Conservation (phyloP, 1,140 invertebrate species). For the Drosophila parvula region DNA sequence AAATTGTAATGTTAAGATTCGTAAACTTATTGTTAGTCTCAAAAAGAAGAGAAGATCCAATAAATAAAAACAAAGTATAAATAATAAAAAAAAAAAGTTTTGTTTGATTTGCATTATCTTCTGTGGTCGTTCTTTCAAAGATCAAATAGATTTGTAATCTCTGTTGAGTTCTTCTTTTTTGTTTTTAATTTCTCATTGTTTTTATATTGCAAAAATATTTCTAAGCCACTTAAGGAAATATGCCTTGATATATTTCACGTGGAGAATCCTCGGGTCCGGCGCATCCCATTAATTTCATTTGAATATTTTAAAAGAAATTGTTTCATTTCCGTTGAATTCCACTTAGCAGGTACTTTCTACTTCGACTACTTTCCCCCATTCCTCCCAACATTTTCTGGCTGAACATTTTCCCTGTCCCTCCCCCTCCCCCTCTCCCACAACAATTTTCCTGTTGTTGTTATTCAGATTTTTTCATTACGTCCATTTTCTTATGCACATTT, state of each 20-base stretch:
- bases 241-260: not conserved
- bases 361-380: not conserved
- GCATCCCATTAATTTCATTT: constrained; percentile 15
- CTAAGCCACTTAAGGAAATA: not conserved
- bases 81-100: no score
- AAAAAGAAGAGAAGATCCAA: no score
- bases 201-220: no score
- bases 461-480: constrained; percentile 74
- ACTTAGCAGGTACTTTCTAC: constrained; percentile 10
- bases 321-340: constrained; percentile 24
- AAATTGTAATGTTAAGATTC: no score
- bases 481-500: constrained; percentile 80
- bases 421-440: not conserved
- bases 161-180: no score
- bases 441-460: constrained; percentile 11
- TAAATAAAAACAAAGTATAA: no score
- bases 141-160: no score
- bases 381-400: not conserved
- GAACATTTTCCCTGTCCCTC: not conserved
- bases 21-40: no score
- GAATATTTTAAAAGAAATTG: constrained; percentile 21
- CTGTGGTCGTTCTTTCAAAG: no score
- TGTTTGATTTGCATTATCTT: no score
- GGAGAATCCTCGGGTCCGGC: not conserved
- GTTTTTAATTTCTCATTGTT: no score